phyloP scores from a whole-genome alignment of 2,888 invertebrate genomes.

The Endomychus coccineus region DNA sequence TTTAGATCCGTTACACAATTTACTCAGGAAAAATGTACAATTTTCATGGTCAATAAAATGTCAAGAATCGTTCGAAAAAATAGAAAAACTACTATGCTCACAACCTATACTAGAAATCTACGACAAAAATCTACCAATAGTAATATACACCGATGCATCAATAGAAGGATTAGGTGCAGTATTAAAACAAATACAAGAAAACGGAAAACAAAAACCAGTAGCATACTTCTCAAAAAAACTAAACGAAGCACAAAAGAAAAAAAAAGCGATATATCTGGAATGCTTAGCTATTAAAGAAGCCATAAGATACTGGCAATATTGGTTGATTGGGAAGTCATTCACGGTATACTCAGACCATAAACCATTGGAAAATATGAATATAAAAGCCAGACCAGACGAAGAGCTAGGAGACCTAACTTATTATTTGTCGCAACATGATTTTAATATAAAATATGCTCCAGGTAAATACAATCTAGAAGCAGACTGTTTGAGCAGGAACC shows the following conservation, averaged over 20 bases:
- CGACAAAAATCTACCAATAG: conserved; percentile 15
- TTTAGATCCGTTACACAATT: conserved; percentile 21
- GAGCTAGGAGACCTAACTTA: conserved; percentile 14
- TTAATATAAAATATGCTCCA: conserved; percentile 10
- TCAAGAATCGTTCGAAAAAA: conserved; percentile 13
- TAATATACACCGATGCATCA: conserved; percentile 26
- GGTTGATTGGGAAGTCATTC: conserved; percentile 15
- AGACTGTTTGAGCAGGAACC: conserved; percentile 6
- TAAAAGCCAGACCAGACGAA: conserved; percentile 18
- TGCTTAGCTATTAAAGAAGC: conserved; percentile 19
- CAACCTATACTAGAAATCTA: conserved; percentile 16
- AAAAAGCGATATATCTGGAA: conserved; percentile 19
- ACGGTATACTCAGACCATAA: conserved; percentile 17
- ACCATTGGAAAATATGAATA: conserved; percentile 18
- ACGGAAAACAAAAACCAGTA: conserved; percentile 14
- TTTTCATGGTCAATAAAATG: conserved; percentile 23
- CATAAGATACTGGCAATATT: conserved; percentile 19
- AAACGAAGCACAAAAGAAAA: conserved; percentile 16
- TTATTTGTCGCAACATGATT: conserved; percentile 9
- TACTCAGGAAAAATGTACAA: conserved; percentile 18
- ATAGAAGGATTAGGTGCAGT: conserved; percentile 24
- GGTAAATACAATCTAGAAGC: conserved; percentile 10
- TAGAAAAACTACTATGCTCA: conserved; percentile 17
- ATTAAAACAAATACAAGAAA: conserved; percentile 19
- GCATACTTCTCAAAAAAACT: conserved; percentile 18